These are phyloP conservation scores for Alces alces DNA, from an alignment of 2,113 vertebrate species.

Conservation along the genomic window DNA sequence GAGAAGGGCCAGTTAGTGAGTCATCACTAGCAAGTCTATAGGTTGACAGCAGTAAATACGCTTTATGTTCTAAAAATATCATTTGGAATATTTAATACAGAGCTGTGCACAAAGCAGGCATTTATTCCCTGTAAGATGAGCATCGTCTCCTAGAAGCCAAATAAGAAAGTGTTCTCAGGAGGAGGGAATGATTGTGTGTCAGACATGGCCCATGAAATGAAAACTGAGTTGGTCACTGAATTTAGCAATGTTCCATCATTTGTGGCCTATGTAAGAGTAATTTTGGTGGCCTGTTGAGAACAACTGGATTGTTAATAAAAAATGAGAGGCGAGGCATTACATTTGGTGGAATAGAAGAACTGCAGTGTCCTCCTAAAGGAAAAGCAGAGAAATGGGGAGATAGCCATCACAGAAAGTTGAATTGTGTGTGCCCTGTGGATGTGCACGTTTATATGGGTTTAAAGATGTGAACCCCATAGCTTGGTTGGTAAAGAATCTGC, in stretches of 20 bases:
- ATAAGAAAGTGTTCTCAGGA: neutral
- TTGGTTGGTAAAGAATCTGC: neutral
- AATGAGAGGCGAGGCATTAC: neutral
- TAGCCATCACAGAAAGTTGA: neutral
- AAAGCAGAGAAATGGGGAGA: neutral
- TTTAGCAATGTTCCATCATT: neutral
- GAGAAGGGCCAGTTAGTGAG: neutral
- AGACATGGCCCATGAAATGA: neutral
- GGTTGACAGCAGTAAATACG: neutral
- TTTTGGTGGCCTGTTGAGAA: neutral
- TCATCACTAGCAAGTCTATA: neutral
- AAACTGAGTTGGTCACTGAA: neutral
- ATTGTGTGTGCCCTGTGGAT: neutral
- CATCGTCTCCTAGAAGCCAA: neutral
- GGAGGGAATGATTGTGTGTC: neutral
- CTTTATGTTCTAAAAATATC: neutral
- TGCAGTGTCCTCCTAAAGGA: neutral
- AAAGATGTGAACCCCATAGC: neutral
- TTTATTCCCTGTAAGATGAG: neutral
- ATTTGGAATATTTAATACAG: neutral
- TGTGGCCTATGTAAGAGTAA: neutral
- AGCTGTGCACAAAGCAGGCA: neutral
- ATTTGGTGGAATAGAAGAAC: neutral
- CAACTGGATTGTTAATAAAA: neutral
- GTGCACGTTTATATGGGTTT: neutral